phyloP scores from a whole-genome alignment of 2,888 invertebrate genomes.

The Pharmacophagus antenor region DNA sequence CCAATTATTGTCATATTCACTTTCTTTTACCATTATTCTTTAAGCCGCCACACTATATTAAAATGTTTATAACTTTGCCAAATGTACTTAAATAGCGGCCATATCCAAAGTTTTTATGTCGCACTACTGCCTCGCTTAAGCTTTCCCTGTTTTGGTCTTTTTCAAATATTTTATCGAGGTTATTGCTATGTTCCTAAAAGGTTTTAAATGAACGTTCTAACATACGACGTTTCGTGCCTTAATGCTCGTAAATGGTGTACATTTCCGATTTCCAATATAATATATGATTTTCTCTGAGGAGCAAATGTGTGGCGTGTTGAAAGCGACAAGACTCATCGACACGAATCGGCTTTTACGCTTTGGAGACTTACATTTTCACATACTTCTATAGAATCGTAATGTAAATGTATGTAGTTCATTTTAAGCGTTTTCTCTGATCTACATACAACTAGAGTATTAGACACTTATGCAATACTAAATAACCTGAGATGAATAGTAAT shows the following conservation, averaged over 20 bases:
- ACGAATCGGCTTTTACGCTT: conserved; percentile 64
- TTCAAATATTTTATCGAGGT: not conserved
- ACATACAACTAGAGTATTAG: too few species aligned
- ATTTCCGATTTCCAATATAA: conserved; percentile 43
- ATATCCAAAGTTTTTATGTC: not conserved
- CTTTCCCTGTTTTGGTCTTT: not conserved
- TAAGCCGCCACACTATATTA: not conserved
- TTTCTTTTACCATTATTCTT: not conserved
- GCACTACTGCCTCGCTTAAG: not conserved
- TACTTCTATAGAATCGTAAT: not conserved
- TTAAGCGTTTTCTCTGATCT: too few species aligned
- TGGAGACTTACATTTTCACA: not conserved
- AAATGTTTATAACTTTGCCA: not conserved
- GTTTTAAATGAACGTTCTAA: not conserved
- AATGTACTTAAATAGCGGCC: not conserved
- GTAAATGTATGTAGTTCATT: too few species aligned
- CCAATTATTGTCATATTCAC: not conserved
- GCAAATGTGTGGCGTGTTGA: conserved; percentile 52
- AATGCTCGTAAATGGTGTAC: not conserved
- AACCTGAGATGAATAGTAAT: too few species aligned
- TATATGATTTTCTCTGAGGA: conserved; percentile 52
- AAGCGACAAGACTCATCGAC: conserved; percentile 48
- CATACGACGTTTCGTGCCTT: not conserved
- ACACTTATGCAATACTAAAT: too few species aligned
- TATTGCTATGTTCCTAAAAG: not conserved